Conservation (phyloP, 53 echinoderm and acorn worm genomes). For the Arbacia lixula region DNA sequence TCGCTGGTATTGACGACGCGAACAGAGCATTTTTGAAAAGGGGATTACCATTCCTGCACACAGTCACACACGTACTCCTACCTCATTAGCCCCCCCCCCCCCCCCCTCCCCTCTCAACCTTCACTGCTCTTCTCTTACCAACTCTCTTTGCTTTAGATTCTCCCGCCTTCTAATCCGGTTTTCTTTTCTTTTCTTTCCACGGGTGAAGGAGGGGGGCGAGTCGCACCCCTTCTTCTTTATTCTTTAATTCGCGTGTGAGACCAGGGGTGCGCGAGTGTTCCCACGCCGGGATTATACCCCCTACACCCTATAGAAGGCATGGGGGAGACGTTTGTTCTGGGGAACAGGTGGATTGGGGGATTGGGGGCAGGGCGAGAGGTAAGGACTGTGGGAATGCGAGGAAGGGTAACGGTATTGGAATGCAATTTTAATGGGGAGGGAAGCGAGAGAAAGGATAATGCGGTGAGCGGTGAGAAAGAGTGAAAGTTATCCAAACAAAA, state of each 20-base stretch:
- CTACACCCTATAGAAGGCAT: not conserved
- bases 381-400: slow-evolving; percentile 10
- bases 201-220: not conserved
- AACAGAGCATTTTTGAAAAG: slow-evolving; percentile 12
- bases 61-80: slow-evolving; percentile 5
- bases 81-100: not conserved
- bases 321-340: slow-evolving; percentile 16
- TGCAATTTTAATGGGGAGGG: slow-evolving; percentile 8
- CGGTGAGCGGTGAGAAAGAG: slow-evolving; percentile 1
- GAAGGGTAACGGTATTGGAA: slow-evolving; percentile 21
- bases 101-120: not conserved
- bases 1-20: slow-evolving; percentile 6
- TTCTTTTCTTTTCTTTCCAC: slow-evolving; percentile 11
- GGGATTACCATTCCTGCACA: slow-evolving; percentile 25
- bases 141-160: not conserved
- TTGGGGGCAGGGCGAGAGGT: slow-evolving; percentile 19
- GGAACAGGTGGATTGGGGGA: slow-evolving; percentile 44
- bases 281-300: slow-evolving; percentile 39
- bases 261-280: not conserved
- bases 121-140: not conserved
- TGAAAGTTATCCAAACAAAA: too few species aligned
- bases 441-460: not conserved
- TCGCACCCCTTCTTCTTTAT: too few species aligned
- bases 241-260: slow-evolving; percentile 39
- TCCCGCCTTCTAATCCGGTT: not conserved